These are phyloP conservation scores for Crotophaga sulcirostris DNA, from an alignment of 2,113 vertebrate genomes.

Conservation along the genomic window DNA sequence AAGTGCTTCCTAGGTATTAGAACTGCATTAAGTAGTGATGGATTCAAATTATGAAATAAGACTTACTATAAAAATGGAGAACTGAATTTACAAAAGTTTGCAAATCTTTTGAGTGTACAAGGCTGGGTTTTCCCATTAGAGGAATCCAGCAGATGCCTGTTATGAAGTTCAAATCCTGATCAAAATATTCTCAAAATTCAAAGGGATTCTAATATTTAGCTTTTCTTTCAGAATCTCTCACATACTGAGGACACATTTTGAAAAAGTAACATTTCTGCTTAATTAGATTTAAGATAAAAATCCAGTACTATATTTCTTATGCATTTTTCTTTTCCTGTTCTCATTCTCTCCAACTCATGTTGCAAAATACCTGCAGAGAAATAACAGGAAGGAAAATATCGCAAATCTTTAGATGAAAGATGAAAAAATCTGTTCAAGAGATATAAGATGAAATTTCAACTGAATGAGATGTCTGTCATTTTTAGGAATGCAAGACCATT, in stretches of 20 bases:
- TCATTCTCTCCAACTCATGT: not conserved
- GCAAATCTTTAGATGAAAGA: not conserved
- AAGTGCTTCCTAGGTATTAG: not conserved
- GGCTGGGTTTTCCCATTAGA: not conserved
- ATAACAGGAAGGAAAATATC: not conserved
- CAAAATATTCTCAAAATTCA: not conserved
- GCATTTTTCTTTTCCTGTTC: not conserved
- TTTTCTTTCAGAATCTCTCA: not conserved
- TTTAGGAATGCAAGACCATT: not conserved
- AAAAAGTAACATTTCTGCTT: not conserved
- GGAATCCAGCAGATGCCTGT: not conserved
- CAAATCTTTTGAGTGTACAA: not conserved
- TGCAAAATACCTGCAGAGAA: not conserved
- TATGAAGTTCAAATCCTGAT: not conserved
- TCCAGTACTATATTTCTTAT: not conserved
- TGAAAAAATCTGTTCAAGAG: not conserved
- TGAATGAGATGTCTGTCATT: not conserved
- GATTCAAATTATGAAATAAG: not conserved
- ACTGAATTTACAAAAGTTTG: not conserved
- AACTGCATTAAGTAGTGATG: not conserved
- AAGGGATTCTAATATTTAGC: not conserved
- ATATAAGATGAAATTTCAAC: not conserved
- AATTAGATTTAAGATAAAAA: not conserved
- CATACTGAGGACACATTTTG: not conserved
- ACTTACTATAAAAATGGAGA: not conserved